Evolutionary conservation across 2,113 vertebrate species (phyloP), one percentile per base, ranked within the genome.

Genomic region (Cyrtonyx montezumae): DNA sequence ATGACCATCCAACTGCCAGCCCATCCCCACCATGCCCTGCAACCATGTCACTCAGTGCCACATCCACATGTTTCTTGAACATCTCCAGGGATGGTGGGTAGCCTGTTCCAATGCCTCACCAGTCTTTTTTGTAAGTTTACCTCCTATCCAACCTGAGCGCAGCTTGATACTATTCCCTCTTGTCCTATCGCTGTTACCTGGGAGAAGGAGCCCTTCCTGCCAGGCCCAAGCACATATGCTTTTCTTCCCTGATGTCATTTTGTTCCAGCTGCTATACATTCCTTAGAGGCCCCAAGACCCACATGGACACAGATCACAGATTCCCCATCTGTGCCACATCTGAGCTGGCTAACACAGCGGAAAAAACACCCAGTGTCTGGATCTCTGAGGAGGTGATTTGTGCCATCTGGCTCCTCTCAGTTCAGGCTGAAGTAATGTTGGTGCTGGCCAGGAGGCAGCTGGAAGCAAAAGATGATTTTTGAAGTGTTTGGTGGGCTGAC

Each of bases 271-370:
- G 90, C 87, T 94, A 46, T 79, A 65, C 23, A 25, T 0, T 0
- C 34, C 61, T 65, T 22, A 56, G 49, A 78, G 78, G 42, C 71
- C 70, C 23, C 0, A 0, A 45, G 74, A 88, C 66, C n/a, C 2
- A 16, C 4, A 0, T 28, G 37, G 22, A 14, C 42, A n/a, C 21
- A 48, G 67, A 45, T 77, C 69, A 53, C 45, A 40, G 67, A 73
- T 37, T 90, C 25, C 48, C 68, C 91, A 94, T 96, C 81, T 94
- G 79, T 74, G 70, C 49, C 78, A 62, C 78, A 66, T 82, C 80
- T 84, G 71, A 93, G 53, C 79, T 84, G 66, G 34, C 88, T 90
- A 92, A 88, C 0, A 8, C 40, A 82, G 84, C 0, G 1, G 87
- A 87, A 93, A 42, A 88, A 37, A 66, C 67, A 46, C 58, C 67